Evolutionary conservation across 64 coral and sea anemone genomes (phyloP), one percentile per base, ranked within the genome.

Genomic region (Porites lutea): DNA sequence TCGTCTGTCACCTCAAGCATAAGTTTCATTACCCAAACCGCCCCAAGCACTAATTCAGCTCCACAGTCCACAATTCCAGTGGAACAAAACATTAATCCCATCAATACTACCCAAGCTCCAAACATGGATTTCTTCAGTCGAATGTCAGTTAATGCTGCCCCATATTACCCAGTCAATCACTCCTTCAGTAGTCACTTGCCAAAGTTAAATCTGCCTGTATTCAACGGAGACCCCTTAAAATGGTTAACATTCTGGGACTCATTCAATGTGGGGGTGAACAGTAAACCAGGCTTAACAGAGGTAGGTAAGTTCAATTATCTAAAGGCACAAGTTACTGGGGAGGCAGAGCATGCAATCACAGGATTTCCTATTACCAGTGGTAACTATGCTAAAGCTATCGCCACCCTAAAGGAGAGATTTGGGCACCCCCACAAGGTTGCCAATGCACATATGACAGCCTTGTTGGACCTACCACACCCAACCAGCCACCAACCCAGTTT

Each of bases 181-280:
- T 13, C 13, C 13, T 14, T 16, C 62, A 14, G 12, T 6, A 65
- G 22, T 27, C 59, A 22, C 66, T 60, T 8, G 9, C n/a, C 81
- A 3, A 83, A 62, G 18, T 44, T 83, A 5, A 63, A n/a, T 4
- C 47, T 62, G 13, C 72, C 72, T 12, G 50, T 46, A 44, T 75
- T 75, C 47, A 37, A 8, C 50, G 89, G 89, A 3, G 19, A 91
- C 61, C 89, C 79, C 5, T 8, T 91, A 43, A 15, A 83, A 9
- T 91, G 78, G 79, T 53, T 20, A 52, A 91, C 89, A 49, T 83
- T 91, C 23, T 91, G 79, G 89, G 89, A 91, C 58, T 78, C 58
- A 2, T 77, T 89, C 43, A 50, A 89, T 9, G 74, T n/a, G 0
- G 44, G 46, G 60, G 16, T 90, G 23, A 23, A 69, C 55, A n/a